Evolutionary conservation across 2,888 invertebrate species (phyloP).

Genomic region (Plusia festucae): DNA sequence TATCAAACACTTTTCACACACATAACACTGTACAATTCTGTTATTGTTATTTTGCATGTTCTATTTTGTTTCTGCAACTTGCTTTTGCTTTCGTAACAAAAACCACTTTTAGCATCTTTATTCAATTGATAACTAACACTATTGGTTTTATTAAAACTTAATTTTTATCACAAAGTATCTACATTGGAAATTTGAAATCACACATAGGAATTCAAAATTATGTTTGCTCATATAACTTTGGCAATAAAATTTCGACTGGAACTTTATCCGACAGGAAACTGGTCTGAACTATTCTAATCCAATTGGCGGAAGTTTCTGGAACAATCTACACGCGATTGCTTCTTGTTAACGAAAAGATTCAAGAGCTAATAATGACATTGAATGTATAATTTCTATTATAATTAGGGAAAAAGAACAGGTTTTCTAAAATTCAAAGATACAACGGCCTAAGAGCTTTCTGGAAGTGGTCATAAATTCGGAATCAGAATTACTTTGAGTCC

Average conservation of each 20-base stretch:
- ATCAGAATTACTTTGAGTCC: background rate
- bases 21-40: conserved; percentile 43
- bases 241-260: conserved; percentile 6
- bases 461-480: conserved; percentile 23
- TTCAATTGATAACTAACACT: conserved; percentile 20
- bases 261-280: background rate
- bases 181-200: background rate
- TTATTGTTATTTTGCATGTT: conserved; percentile 71
- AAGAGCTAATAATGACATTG: conserved; percentile 10
- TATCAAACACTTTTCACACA: conserved; percentile 23
- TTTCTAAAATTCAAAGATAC: background rate
- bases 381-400: conserved; percentile 21
- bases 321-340: conserved; percentile 14
- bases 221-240: background rate
- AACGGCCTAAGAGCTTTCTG: conserved; percentile 12
- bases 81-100: conserved; percentile 71
- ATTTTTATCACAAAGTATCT: background rate
- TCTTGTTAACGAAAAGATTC: conserved; percentile 11
- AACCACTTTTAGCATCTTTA: conserved; percentile 36
- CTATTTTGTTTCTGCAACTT: conserved; percentile 62
- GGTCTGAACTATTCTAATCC: conserved; percentile 8
- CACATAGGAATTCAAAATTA: conserved; percentile 3
- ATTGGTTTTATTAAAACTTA: background rate
- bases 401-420: conserved; percentile 8
- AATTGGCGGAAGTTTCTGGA: conserved; percentile 10